Base-by-base conservation (phyloP, 2,888 invertebrate species). In the Caenorhabditis uteleia region DNA sequence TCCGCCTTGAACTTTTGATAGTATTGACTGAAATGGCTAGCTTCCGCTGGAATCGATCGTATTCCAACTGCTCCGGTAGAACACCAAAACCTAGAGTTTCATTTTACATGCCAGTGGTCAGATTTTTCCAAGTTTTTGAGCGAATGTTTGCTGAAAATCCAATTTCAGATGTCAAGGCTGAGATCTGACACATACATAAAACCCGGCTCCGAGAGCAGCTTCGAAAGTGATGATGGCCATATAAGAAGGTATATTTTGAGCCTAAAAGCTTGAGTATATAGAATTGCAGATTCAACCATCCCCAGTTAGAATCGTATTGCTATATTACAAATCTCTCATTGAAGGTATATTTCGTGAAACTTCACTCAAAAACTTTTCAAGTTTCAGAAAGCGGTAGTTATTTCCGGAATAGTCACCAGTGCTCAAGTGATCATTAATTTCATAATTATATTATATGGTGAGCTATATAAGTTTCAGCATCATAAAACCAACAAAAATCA, bases 121-220 rank as follows among this genome's bases (percentile, higher is more conserved):
- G n/a, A n/a, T 31, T 31, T 8, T 31, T 31, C 14, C 31, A 31
- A 31, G 14, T 12, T 31, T 31, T 31, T 31, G 10, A 31, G 14
- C 14, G 10, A 31, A 12, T 14, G 31, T 12, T 31, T 31, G 10
- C 31, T 31, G 10, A 12, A 12, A 31, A 31, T 14, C 14, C 10
- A 31, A 31, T 65, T 67, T 40, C 57, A 67, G 67, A 61, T 67
- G 60, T 67, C 67, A 12, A 56, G 67, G 14, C 45, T 57, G 14
- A 48, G 67, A 36, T 67, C 67, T 2, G 67, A 67, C 61, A 67
- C 67, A 0, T 67, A 42, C 26, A 67, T 67, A 33, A 67, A 67
- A 44, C 60, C 67, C 1, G 67, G 67, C 23, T 67, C 67, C 8
- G 67, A 67, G 42, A 67, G 67, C 54, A 61, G 60, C 34, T 67